Evolutionary conservation across 1,140 invertebrate genomes (phyloP), one percentile per base, ranked within the genome.

Genomic region (Parasteatoda tepidariorum): DNA sequence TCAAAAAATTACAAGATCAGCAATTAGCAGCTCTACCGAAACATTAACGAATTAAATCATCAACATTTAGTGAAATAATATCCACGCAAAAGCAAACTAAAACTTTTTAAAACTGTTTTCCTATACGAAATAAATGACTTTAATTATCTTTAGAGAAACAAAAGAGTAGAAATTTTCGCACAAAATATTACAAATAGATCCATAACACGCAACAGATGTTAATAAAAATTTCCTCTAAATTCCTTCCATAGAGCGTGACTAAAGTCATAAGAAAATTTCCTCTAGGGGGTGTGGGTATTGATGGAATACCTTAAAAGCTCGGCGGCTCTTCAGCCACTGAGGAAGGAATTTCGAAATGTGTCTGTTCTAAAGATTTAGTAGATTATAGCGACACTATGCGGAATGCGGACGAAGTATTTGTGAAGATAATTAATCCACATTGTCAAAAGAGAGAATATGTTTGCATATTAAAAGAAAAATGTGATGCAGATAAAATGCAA

Each of bases 351-450:
- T n/a, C 38, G 31, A 62, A 26, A 26, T 33, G 34, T n/a, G 34
- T 61, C 31, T 62, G 22, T 13, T 30, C 6, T 13, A 55, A 66
- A 66, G 74, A 78, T 66, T 31, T 26, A 1, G 9, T 3, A 28
- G 74, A 78, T 66, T 48, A 55, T 61, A 78, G 74, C 74, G 74
- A 59, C 74, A 6, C 41, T 7, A 24, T 48, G n/a, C 74, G 74
- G 74, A 78, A 66, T 41, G 74, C 74, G 74, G 24, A 34, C 31
- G 54, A 78, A 78, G 15, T 11, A 9, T 66, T 48, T 48, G 18
- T 48, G n/a, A n/a, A n/a, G n/a, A n/a, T n/a, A n/a, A n/a, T n/a
- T n/a, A n/a, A n/a, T n/a, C n/a, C n/a, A n/a, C n/a, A n/a, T n/a
- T n/a, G n/a, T n/a, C n/a, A n/a, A n/a, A n/a, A n/a, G n/a, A n/a